phyloP scores from a whole-genome alignment of 2,797 vertebrate genomes.

The Hyperoplus immaculatus region DNA sequence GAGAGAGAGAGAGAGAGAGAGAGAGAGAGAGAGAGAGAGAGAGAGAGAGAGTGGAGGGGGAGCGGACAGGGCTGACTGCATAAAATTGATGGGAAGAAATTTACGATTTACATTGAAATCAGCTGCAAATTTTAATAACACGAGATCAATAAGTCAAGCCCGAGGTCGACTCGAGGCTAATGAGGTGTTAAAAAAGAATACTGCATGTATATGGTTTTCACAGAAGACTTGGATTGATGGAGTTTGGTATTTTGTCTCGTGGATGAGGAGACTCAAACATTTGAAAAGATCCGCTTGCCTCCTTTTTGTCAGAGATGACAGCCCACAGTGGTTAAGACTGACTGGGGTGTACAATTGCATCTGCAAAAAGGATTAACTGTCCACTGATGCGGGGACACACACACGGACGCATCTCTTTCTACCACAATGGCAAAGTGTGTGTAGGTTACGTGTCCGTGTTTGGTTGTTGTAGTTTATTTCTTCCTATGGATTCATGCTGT shows the following conservation, averaged over 20 bases:
- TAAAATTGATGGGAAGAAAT: conserved; percentile 47
- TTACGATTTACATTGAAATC: conserved; percentile 24
- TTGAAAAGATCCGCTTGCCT: neutral
- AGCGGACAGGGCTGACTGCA: conserved; percentile 1
- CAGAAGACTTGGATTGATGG: neutral
- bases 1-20: no score
- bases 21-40: no score
- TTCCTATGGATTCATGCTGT: neutral
- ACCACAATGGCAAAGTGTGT: neutral
- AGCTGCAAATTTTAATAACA: conserved; percentile 22
- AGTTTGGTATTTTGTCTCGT: conserved; percentile 19
- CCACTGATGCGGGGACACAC: conserved; percentile 2
- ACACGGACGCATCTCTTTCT: conserved; percentile 14
- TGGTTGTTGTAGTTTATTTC: neutral
- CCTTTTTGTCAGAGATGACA: conserved; percentile 14
- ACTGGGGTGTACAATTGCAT: conserved; percentile 5
- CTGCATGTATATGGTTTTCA: neutral
- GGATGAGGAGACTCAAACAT: neutral
- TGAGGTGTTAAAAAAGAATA: neutral
- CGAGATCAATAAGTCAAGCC: conserved; percentile 38
- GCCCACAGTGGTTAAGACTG: conserved; percentile 6
- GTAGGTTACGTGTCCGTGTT: neutral
- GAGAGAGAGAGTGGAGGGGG: no score
- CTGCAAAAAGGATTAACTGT: conserved; percentile 2
- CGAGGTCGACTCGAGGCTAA: neutral